Evolutionary conservation across 2,113 vertebrate species (phyloP).

Genomic region (Panthera leo): DNA sequence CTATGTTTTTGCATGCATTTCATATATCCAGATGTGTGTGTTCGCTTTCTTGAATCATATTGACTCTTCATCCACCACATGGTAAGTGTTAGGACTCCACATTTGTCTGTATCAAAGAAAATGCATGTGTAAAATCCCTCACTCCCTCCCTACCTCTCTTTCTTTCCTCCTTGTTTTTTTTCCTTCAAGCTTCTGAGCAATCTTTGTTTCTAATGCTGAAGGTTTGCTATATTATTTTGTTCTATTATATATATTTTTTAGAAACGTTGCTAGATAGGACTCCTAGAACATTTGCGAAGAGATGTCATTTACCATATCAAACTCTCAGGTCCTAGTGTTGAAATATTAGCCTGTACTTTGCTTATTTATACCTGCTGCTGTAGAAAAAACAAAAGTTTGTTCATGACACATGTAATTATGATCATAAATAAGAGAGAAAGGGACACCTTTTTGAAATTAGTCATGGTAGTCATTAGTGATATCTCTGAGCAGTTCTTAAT

Average conservation of each 20-base stretch:
- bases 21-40: constrained; percentile 55
- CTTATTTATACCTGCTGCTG: constrained; percentile 66
- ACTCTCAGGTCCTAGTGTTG: constrained; percentile 65
- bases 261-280: constrained; percentile 32
- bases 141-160: neutral
- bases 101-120: constrained; percentile 61
- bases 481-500: constrained; percentile 72
- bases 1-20: constrained; percentile 64
- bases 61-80: constrained; percentile 62
- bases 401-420: constrained; percentile 70
- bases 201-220: constrained; percentile 54
- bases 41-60: constrained; percentile 57
- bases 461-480: constrained; percentile 71
- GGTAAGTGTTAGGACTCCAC: constrained; percentile 60
- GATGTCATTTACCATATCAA: constrained; percentile 59
- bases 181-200: neutral
- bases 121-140: constrained; percentile 3
- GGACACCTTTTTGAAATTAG: constrained; percentile 75
- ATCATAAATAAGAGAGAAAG: constrained; percentile 67
- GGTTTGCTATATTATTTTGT: constrained; percentile 66
- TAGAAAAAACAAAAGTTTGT: constrained; percentile 56
- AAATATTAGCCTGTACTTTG: constrained; percentile 65
- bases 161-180: neutral
- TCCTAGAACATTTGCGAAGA: constrained; percentile 55
- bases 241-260: neutral